These are phyloP conservation scores for Aplodontia rufa DNA, from an alignment of 2,113 vertebrate species.

Conservation along the genomic window DNA sequence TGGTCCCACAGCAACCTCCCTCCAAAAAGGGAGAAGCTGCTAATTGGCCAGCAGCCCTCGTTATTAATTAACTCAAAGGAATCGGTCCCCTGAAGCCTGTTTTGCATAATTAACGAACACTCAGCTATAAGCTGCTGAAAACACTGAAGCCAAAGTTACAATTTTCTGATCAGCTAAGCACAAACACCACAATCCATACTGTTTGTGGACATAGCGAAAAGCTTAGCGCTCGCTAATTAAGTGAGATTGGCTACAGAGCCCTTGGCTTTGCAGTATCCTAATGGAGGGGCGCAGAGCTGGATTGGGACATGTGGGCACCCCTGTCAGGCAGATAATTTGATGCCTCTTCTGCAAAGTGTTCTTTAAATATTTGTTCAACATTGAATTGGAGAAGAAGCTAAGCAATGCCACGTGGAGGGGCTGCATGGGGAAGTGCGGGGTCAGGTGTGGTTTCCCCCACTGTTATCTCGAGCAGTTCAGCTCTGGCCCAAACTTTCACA, in stretches of 20 bases:
- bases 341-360: slow-evolving; percentile 29
- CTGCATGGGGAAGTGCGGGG: not conserved
- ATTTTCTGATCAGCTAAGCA: slow-evolving; percentile 73
- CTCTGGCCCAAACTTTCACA: not conserved
- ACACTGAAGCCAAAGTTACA: slow-evolving; percentile 70
- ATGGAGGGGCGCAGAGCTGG: not conserved
- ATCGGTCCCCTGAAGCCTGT: slow-evolving; percentile 69
- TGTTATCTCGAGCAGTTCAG: not conserved
- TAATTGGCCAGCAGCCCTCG: slow-evolving; percentile 70
- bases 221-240: slow-evolving; percentile 63
- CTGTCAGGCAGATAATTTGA: slow-evolving; percentile 9
- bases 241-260: not conserved
- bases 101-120: slow-evolving; percentile 80
- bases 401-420: not conserved
- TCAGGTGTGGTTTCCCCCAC: not conserved
- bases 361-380: slow-evolving; percentile 67
- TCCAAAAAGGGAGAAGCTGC: slow-evolving; percentile 56
- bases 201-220: slow-evolving; percentile 65
- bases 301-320: not conserved
- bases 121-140: slow-evolving; percentile 69
- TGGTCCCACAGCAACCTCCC: not conserved
- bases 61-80: slow-evolving; percentile 78
- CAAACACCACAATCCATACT: slow-evolving; percentile 59
- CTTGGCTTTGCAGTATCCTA: slow-evolving; percentile 2
- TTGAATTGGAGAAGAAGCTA: not conserved